Percentiles rank a stretch among this genome's conserved stretches.
phyloP scores from a whole-genome alignment of 2,113 vertebrate genomes.

The Psittacara wagleri region DNA sequence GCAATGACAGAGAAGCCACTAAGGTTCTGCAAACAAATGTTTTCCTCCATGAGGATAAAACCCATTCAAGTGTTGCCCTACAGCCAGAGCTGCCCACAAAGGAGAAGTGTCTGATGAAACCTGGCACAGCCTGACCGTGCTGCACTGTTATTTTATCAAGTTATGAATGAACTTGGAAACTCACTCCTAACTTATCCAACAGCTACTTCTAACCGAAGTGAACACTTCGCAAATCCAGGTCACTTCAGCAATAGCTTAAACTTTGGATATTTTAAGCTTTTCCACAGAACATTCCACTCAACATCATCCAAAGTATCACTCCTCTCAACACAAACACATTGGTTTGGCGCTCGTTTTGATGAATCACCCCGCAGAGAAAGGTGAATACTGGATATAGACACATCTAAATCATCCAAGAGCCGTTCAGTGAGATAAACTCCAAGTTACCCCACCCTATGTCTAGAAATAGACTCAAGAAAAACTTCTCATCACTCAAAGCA shows the following conservation, averaged over 20 bases:
- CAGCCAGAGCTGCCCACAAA: background rate
- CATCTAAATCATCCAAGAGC: background rate
- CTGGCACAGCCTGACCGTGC: background rate
- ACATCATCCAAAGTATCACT: background rate
- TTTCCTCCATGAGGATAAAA: background rate
- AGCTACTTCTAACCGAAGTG: background rate
- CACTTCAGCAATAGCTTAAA: background rate
- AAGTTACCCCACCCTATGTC: no score
- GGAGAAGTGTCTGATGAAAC: background rate
- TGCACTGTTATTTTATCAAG: background rate
- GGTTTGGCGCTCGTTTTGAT: background rate
- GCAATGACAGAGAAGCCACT: background rate
- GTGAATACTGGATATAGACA: background rate
- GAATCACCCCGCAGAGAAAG: background rate
- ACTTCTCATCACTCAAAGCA: background rate
- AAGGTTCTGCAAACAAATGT: background rate
- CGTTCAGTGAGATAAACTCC: background rate
- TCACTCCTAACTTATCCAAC: background rate
- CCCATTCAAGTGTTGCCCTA: no score
- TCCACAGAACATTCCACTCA: background rate
- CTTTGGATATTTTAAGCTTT: background rate
- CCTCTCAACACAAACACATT: background rate
- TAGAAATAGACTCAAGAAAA: background rate
- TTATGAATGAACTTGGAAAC: background rate
- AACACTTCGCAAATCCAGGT: background rate